Evolutionary conservation across 2,797 vertebrate species (phyloP).

Genomic region (Gobionotothen gibberifrons): DNA sequence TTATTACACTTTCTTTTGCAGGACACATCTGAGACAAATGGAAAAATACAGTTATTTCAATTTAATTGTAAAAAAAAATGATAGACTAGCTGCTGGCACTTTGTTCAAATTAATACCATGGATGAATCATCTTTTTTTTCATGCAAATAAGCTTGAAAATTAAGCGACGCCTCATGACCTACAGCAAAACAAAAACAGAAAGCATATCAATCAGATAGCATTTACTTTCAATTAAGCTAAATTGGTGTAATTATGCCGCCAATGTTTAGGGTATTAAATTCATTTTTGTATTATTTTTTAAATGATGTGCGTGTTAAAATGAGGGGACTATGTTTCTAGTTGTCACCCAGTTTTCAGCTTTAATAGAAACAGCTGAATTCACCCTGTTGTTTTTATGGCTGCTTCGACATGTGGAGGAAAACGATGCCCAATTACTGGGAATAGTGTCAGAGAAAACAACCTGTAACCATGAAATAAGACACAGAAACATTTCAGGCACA

Average conservation of each 20-base stretch:
- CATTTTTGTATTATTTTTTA: slow-evolving; percentile 26
- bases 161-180: slow-evolving; percentile 62
- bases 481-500: slow-evolving; percentile 6
- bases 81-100: slow-evolving; percentile 53
- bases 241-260: slow-evolving; percentile 62
- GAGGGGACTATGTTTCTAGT: slow-evolving; percentile 43
- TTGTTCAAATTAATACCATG: slow-evolving; percentile 57
- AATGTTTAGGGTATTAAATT: slow-evolving; percentile 52
- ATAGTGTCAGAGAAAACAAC: slow-evolving; percentile 13
- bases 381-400: slow-evolving; percentile 44
- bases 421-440: slow-evolving; percentile 28
- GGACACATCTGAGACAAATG: slow-evolving; percentile 12
- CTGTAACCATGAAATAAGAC: slow-evolving; percentile 23
- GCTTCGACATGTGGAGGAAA: slow-evolving; percentile 49
- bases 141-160: slow-evolving; percentile 65
- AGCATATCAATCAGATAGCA: slow-evolving; percentile 61
- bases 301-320: slow-evolving; percentile 46
- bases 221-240: slow-evolving; percentile 63
- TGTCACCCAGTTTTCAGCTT: slow-evolving; percentile 53
- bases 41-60: slow-evolving; percentile 28
- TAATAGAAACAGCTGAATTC: slow-evolving; percentile 44
- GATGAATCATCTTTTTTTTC: slow-evolving; percentile 57
- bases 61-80: slow-evolving; percentile 27
- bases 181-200: slow-evolving; percentile 63
- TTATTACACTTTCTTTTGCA: no score